phyloP scores from a whole-genome alignment of 2,888 invertebrate genomes.

The Piscicola geometra region DNA sequence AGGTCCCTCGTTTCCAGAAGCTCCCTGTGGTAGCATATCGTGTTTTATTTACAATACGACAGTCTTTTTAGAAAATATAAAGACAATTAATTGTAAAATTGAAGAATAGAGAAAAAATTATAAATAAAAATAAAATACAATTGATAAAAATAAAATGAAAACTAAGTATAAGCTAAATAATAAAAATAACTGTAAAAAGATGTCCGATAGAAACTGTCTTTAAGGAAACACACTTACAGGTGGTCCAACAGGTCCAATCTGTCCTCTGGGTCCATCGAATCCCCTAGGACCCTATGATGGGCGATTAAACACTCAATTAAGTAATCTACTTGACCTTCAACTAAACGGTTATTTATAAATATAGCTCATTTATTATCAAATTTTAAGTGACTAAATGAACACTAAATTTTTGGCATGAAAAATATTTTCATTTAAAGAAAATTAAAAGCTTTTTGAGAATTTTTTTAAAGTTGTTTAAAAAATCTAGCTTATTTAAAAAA shows the following conservation, averaged over 20 bases:
- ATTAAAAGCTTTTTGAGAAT: neutral
- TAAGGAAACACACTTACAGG: constrained; percentile 59
- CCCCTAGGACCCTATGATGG: constrained; percentile 71
- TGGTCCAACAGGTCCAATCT: constrained; percentile 72
- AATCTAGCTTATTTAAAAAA: constrained; percentile 7
- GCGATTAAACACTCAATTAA: no score
- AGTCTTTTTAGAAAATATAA: no score
- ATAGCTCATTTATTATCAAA: no score
- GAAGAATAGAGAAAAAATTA: no score
- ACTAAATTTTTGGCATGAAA: no score
- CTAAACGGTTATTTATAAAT: no score
- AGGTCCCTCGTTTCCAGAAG: constrained; percentile 71
- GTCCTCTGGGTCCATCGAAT: constrained; percentile 72
- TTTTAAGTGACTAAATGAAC: no score
- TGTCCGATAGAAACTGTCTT: neutral
- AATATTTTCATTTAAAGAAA: neutral
- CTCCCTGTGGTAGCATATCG: constrained; percentile 57
- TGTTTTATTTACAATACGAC: neutral
- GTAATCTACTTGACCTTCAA: no score
- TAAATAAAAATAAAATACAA: neutral
- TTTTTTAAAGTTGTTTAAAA: neutral
- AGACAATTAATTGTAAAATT: no score
- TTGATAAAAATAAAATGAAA: neutral
- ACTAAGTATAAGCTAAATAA: neutral
- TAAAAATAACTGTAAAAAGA: constrained; percentile 1